Evolutionary conservation across 1,140 invertebrate species (phyloP), one percentile per base, ranked within the genome.

Genomic region (Drosophila pectinifera): DNA sequence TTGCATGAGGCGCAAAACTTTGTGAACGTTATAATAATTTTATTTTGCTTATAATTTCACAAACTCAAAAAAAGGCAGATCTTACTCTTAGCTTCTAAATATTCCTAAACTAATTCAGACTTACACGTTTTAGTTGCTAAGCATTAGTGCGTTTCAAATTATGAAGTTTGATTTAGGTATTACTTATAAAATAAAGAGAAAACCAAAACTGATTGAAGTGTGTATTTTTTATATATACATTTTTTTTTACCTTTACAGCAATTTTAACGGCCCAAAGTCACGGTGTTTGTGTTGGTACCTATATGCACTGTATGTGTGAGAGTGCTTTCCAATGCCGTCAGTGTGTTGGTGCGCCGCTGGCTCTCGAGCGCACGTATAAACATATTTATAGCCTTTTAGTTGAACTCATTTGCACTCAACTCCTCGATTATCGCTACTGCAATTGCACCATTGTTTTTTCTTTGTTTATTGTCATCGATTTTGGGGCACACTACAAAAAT

Each of bases 331-430:
- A 63, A 64, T 45, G 58, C 14, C 6, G 43, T 16, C 56, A 8
- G 24, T 41, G 63, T 58, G 31, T 62, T 46, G 39, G 67, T 67
- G 62, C 38, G 59, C 13, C 24, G 36, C 24, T 39, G 48, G 48
- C 48, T 36, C 16, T 20, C 48, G 41, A 42, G 31, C 51, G 48
- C 63, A 53, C 28, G 31, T 38, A 38, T 53, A 36, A 36, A 53
- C 31, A 79, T 86, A 86, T 86, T 86, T 80, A 62, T 86, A 89
- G 84, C 84, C 72, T 72, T 79, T 86, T 72, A 76, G 84, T 77
- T 86, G 83, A 86, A 89, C 82, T 86, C 84, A 86, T 86, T 86
- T 86, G 82, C 84, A 88, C 84, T 68, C 64, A 75, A 53, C 59
- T 77, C 63, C 45, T 46, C 46, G 62, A 59, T 63, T 56, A 41